Base-by-base conservation (phyloP, 1,140 invertebrate genomes). In the Zaprionus inermis region DNA sequence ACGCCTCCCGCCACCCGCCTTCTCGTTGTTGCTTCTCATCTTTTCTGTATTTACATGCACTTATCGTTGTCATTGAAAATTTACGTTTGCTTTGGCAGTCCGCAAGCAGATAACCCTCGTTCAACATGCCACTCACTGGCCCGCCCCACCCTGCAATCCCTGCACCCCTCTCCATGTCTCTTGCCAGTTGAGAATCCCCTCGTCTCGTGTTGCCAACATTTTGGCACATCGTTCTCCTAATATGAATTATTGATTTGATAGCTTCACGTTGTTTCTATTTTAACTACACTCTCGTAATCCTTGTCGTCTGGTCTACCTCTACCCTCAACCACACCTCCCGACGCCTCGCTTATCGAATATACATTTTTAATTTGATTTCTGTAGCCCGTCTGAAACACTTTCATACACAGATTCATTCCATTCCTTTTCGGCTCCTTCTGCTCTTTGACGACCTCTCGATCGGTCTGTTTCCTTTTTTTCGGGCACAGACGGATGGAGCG, bases 201-300 rank as follows among this genome's bases (percentile, higher is more conserved):
- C 75, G 59, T 56, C 54, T 56, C 66, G 20, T 22, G 58, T 32
- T 46, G 20, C 34, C 64, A 63, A 66, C 46, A 63, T 67, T 78
- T 52, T 66, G 61, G 32, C 51, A 70, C 81, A 89, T 68, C 84
- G 77, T 88, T 80, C 74, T 78, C 84, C 78, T 76, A 83, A 71
- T 77, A 83, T 89, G 84, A 88, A 89, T 89, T 89, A 89, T 89
- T 89, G 85, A 89, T 89, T 89, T 81, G 85, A 89, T 84, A 80
- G 80, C 80, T 79, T 22, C 16, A 44, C 61, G 51, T 22, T 73
- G 49, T 38, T 41, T 44, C 36, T 44, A 30, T 65, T 56, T 44
- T 46, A 7, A 16, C 57, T 24, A 16, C 34, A 5, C 30, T 16
- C 49, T 38, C 46, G 36, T 61, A 49, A 61, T 60, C 58, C 58